phyloP scores from a whole-genome alignment of 2,888 invertebrate genomes.

The Malthinus seriepunctatus region DNA sequence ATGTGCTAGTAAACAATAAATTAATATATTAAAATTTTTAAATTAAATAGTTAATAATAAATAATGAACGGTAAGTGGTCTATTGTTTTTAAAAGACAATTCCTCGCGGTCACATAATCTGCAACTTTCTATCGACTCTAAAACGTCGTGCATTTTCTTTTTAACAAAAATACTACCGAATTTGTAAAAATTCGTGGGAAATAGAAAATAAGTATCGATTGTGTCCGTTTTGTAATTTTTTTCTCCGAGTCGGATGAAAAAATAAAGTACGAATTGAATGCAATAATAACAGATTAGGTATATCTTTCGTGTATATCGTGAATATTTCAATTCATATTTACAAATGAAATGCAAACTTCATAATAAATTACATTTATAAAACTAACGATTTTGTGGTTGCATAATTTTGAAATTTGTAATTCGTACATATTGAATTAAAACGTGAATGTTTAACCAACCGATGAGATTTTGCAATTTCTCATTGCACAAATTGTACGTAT shows the following conservation, averaged over 20 bases:
- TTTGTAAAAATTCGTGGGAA: constrained; percentile 20
- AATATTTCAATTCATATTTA: constrained; percentile 6
- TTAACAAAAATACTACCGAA: constrained; percentile 4
- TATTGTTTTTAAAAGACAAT: constrained; percentile 36
- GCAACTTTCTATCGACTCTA: constrained; percentile 35
- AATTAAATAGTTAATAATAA: neutral
- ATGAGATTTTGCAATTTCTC: too few species aligned
- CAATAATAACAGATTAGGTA: neutral
- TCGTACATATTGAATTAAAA: too few species aligned
- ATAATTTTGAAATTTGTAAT: too few species aligned
- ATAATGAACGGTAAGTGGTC: neutral
- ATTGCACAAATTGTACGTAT: too few species aligned
- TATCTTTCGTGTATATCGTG: constrained; percentile 1
- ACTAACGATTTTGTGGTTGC: constrained; percentile 2
- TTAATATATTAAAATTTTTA: neutral
- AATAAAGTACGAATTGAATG: neutral
- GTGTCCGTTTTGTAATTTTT: neutral
- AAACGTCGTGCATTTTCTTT: constrained; percentile 11
- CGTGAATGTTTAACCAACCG: too few species aligned
- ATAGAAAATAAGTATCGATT: constrained; percentile 17
- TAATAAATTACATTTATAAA: constrained; percentile 13
- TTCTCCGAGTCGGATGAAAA: neutral
- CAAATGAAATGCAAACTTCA: constrained; percentile 13
- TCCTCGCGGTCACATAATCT: constrained; percentile 32
- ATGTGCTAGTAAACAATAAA: too few species aligned